Base-by-base conservation (phyloP, 2,888 invertebrate genomes). In the Aleiodes testaceus region DNA sequence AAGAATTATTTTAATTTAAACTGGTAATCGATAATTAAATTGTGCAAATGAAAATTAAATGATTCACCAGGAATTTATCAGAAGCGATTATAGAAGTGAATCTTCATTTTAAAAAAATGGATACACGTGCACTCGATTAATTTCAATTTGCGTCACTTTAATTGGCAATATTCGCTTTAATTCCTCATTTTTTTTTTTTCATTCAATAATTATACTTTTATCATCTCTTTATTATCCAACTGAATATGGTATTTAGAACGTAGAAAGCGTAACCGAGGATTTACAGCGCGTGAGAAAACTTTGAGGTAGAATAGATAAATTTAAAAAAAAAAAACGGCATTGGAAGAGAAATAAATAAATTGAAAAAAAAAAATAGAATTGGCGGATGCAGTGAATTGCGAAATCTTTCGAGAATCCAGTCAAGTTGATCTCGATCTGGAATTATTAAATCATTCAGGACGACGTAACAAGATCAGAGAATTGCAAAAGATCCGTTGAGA, bases 221-320 rank as follows among this genome's bases (percentile, higher is more conserved):
- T 53, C 53, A 53, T 53, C 53, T n/a, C 20, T 53, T 53, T 20
- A 53, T 53, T 53, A 53, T 53, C 14, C 22, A 22, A 12, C 53
- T 22, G 26, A 26, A 45, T 30, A 49, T 47, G 64, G 73, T 74
- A 77, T 77, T 75, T 71, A 67, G 75, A 77, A 49, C 77, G 73
- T 77, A 75, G 75, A 75, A 77, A 75, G 74, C 75, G 74, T 74
- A 75, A 74, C 72, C 14, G 76, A 74, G 36, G 53, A n/a, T 53
- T 26, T 14, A 53, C 20, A 50, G 18, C 72, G 61, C 76, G 75
- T 77, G 77, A 77, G 77, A 77, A 73, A 75, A 74, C 70, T 70
- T 53, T 68, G 68, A 74, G 70, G 53, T 36, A 55, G 11, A 55
- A 67, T 22, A 67, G 12, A 47, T 14, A 47, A 20, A 64, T n/a